These are phyloP conservation scores for Incurvaria masculella DNA, from an alignment of 2,888 invertebrate genomes.

Conservation along the genomic window DNA sequence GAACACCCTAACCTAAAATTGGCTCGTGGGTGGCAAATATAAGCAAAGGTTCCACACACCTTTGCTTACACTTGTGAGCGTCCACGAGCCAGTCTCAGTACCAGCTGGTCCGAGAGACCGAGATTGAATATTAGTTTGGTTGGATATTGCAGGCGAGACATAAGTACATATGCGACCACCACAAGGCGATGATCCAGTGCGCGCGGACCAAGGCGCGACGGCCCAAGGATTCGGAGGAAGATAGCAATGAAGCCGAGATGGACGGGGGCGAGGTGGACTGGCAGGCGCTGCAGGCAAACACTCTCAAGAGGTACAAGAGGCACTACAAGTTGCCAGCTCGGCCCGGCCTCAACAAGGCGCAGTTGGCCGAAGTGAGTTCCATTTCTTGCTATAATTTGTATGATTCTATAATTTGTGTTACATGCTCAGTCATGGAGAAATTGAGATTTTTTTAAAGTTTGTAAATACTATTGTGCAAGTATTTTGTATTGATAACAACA, in stretches of 20 bases:
- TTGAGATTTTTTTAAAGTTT: no score
- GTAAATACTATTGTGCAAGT: no score
- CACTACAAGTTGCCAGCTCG: slow-evolving; percentile 90
- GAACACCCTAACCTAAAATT: no score
- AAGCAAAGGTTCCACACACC: no score
- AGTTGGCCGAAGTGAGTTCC: slow-evolving; percentile 95
- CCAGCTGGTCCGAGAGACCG: neutral
- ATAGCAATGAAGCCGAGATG: slow-evolving; percentile 90
- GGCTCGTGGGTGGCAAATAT: no score
- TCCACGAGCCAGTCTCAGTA: neutral
- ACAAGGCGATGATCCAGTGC: slow-evolving; percentile 94
- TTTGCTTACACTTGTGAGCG: no score
- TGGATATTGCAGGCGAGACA: slow-evolving; percentile 83
- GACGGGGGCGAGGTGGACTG: slow-evolving; percentile 92
- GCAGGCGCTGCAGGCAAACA: slow-evolving; percentile 90
- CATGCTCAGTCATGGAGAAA: no score
- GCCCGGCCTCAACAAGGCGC: slow-evolving; percentile 92
- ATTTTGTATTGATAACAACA: no score
- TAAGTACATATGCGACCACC: slow-evolving; percentile 95
- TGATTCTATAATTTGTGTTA: no score
- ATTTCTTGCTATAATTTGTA: no score
- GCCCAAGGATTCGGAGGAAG: slow-evolving; percentile 91
- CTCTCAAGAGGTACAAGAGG: slow-evolving; percentile 89
- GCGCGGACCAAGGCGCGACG: slow-evolving; percentile 85
- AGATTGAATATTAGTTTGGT: neutral